Percentiles rank a stretch among this genome's conserved stretches.
Conservation (phyloP, 2,888 invertebrate genomes). For the Sericinus montela region DNA sequence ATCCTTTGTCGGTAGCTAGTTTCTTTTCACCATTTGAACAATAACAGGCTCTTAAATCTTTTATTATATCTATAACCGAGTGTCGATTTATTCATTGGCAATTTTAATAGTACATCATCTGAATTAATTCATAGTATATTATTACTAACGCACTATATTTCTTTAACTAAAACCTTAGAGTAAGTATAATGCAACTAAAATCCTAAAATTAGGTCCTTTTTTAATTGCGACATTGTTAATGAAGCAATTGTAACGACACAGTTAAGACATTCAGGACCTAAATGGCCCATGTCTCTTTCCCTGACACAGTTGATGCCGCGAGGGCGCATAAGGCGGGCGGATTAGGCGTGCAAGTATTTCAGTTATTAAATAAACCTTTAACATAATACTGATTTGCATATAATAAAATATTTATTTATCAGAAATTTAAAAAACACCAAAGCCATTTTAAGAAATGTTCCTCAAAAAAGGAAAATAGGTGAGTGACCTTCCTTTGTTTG, state of each 20-base stretch:
- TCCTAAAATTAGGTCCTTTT: constrained; percentile 1
- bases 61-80: too few relatives aligned
- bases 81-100: too few relatives aligned
- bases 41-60: too few relatives aligned
- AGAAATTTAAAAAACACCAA: neutral
- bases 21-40: too few relatives aligned
- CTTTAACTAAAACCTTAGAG: neutral
- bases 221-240: constrained; percentile 8
- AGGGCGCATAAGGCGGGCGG: constrained; percentile 40
- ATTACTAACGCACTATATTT: too few relatives aligned
- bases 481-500: constrained; percentile 41
- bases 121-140: too few relatives aligned
- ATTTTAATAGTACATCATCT: too few relatives aligned
- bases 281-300: constrained; percentile 6
- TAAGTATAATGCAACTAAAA: neutral
- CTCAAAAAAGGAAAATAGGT: constrained; percentile 19
- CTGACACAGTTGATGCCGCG: constrained; percentile 34
- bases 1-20: too few relatives aligned
- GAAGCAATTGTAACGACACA: constrained; percentile 8
- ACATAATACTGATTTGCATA: neutral
- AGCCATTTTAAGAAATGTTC: constrained; percentile 3
- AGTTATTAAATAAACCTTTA: neutral
- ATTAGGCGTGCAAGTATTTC: constrained; percentile 14
- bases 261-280: constrained; percentile 10
- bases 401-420: neutral